Percentiles rank a stretch among this genome's conserved stretches.
Conservation (phyloP, 2,797 vertebrate genomes). For the Arctocebus calabarensis region DNA sequence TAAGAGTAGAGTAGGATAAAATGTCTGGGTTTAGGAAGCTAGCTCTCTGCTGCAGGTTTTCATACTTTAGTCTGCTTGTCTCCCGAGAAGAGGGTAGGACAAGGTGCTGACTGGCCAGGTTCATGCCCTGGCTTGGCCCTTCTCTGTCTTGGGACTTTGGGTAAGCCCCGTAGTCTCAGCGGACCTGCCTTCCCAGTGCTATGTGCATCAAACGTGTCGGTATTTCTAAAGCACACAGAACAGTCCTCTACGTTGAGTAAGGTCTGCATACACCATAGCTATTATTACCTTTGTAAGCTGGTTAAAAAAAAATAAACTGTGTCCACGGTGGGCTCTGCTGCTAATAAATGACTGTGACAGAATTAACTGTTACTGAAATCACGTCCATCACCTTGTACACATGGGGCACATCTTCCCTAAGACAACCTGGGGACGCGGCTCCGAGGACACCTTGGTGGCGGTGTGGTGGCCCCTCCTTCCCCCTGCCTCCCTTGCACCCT, state of each 20-base stretch:
- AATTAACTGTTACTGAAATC: rapidly evolving
- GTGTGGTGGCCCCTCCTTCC: no score
- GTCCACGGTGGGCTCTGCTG: not conserved
- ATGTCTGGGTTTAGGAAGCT: not conserved
- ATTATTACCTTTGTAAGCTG: not conserved
- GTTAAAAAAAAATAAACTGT: not conserved
- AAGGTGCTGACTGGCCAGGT: rapidly evolving
- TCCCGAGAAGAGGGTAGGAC: not conserved
- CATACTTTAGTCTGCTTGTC: no score
- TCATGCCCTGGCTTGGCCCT: not conserved
- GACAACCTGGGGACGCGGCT: not conserved
- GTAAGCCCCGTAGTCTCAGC: not conserved
- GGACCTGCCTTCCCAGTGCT: not conserved
- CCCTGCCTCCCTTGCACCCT: not conserved
- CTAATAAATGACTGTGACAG: not conserved
- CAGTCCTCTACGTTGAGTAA: not conserved
- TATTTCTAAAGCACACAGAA: not conserved
- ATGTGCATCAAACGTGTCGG: not conserved
- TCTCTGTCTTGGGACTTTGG: not conserved
- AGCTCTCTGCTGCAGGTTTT: not conserved
- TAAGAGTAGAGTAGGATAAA: not conserved
- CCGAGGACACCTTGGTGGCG: rapidly evolving
- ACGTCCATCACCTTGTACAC: not conserved
- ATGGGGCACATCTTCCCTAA: not conserved
- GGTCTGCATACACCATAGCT: not conserved